Evolutionary conservation across 2,888 invertebrate species (phyloP).

Genomic region (Melanophora roralis): DNA sequence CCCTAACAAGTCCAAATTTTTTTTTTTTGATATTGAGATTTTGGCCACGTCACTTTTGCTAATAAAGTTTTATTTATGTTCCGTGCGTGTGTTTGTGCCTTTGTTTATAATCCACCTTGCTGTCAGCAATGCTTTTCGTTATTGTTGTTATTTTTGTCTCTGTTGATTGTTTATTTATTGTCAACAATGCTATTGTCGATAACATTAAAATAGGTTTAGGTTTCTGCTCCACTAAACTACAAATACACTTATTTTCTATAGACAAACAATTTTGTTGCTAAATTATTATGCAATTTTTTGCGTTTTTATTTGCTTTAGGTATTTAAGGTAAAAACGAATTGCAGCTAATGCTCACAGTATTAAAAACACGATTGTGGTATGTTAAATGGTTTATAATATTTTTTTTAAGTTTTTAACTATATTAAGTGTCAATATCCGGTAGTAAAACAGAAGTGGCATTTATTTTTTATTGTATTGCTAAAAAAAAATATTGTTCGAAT

Average conservation of each 20-base stretch:
- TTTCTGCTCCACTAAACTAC: conserved; percentile 64
- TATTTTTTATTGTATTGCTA: background rate
- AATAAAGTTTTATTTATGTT: conserved; percentile 20
- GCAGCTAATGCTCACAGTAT: no score
- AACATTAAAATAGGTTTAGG: conserved; percentile 45
- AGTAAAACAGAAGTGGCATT: background rate
- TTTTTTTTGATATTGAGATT: conserved; percentile 31
- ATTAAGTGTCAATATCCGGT: conserved; percentile 34
- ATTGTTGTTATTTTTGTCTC: background rate
- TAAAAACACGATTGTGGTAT: no score
- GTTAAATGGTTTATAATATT: conserved; percentile 28
- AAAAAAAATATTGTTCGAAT: background rate
- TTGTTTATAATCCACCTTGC: background rate
- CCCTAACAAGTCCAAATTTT: background rate
- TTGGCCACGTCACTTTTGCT: conserved; percentile 31
- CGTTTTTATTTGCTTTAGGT: background rate
- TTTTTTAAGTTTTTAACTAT: conserved; percentile 20
- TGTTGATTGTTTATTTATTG: conserved; percentile 19
- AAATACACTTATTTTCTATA: conserved; percentile 42
- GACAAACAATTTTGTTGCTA: background rate
- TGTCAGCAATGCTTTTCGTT: conserved; percentile 14
- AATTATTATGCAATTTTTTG: conserved; percentile 24
- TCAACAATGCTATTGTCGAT: background rate
- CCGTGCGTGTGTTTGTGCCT: background rate
- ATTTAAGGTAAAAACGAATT: no score